These are phyloP conservation scores for Palythoa grandiflora DNA, from an alignment of 92 coral and sea anemone species.

Conservation along the genomic window DNA sequence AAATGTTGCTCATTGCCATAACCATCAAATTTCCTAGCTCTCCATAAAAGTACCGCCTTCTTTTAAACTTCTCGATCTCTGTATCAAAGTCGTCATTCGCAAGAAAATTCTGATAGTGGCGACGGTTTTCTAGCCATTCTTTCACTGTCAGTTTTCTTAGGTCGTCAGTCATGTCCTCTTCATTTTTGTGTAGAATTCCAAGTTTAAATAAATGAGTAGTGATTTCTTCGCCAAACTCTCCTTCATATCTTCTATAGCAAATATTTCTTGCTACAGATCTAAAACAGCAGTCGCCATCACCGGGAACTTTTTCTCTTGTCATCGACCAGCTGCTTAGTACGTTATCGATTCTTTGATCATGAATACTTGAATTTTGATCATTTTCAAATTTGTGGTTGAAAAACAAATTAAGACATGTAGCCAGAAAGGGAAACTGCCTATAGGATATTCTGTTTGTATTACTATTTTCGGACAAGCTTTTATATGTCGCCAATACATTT, in stretches of 20 bases:
- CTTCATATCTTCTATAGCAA: no score
- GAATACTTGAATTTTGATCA: constrained; percentile 14
- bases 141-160: constrained; percentile 36
- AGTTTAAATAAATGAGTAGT: constrained; percentile 4
- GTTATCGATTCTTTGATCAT: constrained; percentile 37
- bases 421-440: neutral
- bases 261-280: no score
- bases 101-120: constrained; percentile 23
- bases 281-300: neutral
- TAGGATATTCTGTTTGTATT: neutral
- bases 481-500: no score
- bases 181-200: constrained; percentile 28
- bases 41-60: constrained; percentile 33
- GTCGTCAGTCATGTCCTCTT: constrained; percentile 20
- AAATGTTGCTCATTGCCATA: constrained; percentile 47
- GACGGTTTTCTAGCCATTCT: constrained; percentile 42
- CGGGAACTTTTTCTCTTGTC: constrained; percentile 44
- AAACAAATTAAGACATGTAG: constrained; percentile 17
- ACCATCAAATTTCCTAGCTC: constrained; percentile 51
- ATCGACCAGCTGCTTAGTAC: constrained; percentile 52
- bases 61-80: constrained; percentile 27
- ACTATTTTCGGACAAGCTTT: no score
- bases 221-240: neutral
- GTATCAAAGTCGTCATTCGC: constrained; percentile 33
- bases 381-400: constrained; percentile 23